A percentile compares a stretch with the other conserved stretches of the same genome.
Evolutionary conservation across 2,888 invertebrate genomes (phyloP).

Genomic region (Capitulum mitella): DNA sequence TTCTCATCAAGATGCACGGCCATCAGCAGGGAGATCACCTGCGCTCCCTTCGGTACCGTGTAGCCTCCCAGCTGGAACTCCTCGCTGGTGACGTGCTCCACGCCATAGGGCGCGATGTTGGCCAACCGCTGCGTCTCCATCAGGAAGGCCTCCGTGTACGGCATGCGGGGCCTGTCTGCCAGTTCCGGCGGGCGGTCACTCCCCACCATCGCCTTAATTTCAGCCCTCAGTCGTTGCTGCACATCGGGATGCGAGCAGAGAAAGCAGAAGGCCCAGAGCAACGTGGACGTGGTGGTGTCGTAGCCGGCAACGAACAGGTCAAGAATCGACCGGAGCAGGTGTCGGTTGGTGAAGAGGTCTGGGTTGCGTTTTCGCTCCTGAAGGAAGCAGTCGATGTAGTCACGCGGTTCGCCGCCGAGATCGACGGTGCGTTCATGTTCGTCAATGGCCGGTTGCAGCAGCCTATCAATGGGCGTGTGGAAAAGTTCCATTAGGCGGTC

Average conservation of each 20-base stretch:
- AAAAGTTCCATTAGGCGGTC: not conserved
- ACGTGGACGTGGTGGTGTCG: not conserved
- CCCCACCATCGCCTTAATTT: not conserved
- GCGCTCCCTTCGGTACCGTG: conserved; percentile 15
- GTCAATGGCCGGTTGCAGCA: not conserved
- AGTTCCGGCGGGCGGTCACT: not conserved
- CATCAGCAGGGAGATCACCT: conserved; percentile 54
- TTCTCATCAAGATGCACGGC: conserved; percentile 84
- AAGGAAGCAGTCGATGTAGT: conserved; percentile 7
- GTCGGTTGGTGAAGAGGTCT: not conserved
- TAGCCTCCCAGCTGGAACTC: conserved; percentile 25
- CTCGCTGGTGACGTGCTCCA: not conserved
- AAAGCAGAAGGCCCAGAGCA: not conserved
- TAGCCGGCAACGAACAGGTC: not conserved
- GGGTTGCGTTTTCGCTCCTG: not conserved
- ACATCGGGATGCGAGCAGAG: not conserved
- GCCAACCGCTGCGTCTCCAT: conserved; percentile 24
- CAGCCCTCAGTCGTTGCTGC: not conserved
- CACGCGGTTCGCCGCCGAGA: not conserved
- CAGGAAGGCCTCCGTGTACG: conserved; percentile 26
- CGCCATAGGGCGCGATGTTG: not conserved
- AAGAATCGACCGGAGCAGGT: not conserved
- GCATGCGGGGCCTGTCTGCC: not conserved
- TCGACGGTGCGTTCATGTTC: not conserved
- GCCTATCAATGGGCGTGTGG: not conserved